Conservation (phyloP, 1,140 invertebrate species). For the Brachionus rotundiformis region DNA sequence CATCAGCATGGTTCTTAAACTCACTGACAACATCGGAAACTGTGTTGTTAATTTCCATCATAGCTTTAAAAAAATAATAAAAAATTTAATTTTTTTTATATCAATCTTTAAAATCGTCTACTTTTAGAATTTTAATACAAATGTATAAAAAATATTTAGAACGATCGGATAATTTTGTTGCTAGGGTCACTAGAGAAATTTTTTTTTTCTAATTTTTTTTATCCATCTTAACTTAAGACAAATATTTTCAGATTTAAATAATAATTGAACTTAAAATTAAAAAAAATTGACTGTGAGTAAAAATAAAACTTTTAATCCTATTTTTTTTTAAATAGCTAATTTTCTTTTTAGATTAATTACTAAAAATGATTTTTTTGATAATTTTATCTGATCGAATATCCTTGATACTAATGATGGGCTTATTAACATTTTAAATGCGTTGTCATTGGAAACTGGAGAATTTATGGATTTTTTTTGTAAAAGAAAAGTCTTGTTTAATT, state of each 20-base stretch:
- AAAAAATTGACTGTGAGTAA: neutral
- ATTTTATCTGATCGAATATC: too few relatives aligned
- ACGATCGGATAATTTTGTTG: slow-evolving; percentile 37
- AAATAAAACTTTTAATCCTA: too few relatives aligned
- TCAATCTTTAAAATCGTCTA: neutral
- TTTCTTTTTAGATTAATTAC: neutral
- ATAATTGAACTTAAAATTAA: neutral
- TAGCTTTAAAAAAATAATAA: neutral
- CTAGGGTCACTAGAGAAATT: slow-evolving; percentile 35
- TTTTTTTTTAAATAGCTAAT: neutral
- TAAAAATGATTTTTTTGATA: too few relatives aligned
- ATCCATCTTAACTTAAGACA: neutral
- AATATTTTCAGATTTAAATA: slow-evolving; percentile 9
- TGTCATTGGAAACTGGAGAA: neutral
- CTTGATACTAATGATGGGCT: neutral
- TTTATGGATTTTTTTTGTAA: slow-evolving; percentile 37
- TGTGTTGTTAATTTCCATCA: neutral
- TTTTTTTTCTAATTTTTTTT: neutral
- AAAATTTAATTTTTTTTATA: neutral
- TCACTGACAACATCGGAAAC: slow-evolving; percentile 24
- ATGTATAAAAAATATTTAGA: slow-evolving; percentile 28
- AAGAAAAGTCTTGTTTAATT: neutral
- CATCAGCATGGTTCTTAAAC: neutral
- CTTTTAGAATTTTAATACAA: neutral
- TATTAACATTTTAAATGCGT: slow-evolving; percentile 41